Conservation (phyloP, 23 tunicate genomes). For the Phallusia fumigata region DNA sequence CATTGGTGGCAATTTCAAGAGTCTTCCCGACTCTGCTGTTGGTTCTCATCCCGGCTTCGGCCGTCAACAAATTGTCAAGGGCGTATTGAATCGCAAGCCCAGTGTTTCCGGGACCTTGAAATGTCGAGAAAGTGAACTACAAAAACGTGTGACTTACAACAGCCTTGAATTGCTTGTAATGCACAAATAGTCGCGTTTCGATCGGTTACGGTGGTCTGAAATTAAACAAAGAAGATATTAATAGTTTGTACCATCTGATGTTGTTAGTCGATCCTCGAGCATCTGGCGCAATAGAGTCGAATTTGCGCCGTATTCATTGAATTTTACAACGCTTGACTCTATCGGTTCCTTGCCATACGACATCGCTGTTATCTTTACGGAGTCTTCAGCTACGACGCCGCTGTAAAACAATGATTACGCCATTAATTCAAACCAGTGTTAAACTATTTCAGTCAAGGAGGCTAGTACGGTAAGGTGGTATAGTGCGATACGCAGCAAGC, state of each 20-base stretch:
- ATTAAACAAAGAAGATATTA: too few relatives aligned
- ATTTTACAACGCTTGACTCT: not conserved
- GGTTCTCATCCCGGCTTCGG: not conserved
- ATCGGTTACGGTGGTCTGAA: too few relatives aligned
- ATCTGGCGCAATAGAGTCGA: not conserved
- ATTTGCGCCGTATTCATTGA: not conserved
- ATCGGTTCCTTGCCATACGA: not conserved
- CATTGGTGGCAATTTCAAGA: not conserved
- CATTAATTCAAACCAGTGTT: too few relatives aligned
- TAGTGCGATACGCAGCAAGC: too few relatives aligned
- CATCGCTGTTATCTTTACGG: not conserved
- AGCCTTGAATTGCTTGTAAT: too few relatives aligned
- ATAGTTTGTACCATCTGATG: too few relatives aligned
- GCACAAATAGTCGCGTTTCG: too few relatives aligned
- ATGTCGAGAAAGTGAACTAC: too few relatives aligned
- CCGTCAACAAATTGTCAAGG: not conserved
- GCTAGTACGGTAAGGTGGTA: too few relatives aligned
- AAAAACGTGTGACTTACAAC: too few relatives aligned
- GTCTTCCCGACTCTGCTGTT: not conserved
- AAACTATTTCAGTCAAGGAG: too few relatives aligned
- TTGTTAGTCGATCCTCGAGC: not conserved
- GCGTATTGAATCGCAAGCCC: not conserved
- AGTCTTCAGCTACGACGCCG: constrained; percentile 1
- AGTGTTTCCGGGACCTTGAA: not conserved
- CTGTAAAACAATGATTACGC: not conserved